A percentile compares a stretch with the other conserved stretches of the same genome.
These are phyloP conservation scores for Cyanocitta stelleri DNA, from an alignment of 2,113 vertebrate species.

Conservation along the genomic window DNA sequence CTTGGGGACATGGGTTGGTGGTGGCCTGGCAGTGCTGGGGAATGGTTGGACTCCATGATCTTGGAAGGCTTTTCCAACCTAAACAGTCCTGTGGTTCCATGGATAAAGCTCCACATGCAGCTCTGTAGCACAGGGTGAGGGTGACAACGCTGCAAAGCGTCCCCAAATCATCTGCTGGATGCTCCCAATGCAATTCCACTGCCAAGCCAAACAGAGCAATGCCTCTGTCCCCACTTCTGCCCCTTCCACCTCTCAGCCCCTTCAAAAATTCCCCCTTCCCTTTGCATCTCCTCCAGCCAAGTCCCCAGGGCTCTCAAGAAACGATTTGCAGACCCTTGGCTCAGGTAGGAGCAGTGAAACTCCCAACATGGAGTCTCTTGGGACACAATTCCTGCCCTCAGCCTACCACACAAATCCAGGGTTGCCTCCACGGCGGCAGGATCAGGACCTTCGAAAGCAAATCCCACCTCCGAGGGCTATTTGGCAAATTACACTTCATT, in stretches of 20 bases:
- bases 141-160: background rate
- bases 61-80: background rate
- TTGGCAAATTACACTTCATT: conserved; percentile 43
- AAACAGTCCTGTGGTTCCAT: background rate
- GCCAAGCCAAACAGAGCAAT: background rate
- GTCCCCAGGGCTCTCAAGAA: background rate
- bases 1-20: background rate
- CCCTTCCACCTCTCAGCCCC: background rate
- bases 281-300: background rate
- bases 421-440: background rate
- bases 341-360: background rate
- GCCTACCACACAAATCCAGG: background rate
- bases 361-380: rapidly evolving
- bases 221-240: background rate
- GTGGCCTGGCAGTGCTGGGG: background rate
- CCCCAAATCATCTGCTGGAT: background rate
- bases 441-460: background rate
- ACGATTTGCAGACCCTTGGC: background rate
- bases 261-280: background rate
- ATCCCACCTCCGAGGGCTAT: background rate
- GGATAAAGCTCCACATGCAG: background rate
- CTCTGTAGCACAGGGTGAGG: background rate
- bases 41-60: background rate
- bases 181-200: rapidly evolving
- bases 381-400: background rate